Evolutionary conservation across 2,888 invertebrate species (phyloP), one percentile per base, ranked within the genome.

Genomic region (Synanthedon andrenaeformis): DNA sequence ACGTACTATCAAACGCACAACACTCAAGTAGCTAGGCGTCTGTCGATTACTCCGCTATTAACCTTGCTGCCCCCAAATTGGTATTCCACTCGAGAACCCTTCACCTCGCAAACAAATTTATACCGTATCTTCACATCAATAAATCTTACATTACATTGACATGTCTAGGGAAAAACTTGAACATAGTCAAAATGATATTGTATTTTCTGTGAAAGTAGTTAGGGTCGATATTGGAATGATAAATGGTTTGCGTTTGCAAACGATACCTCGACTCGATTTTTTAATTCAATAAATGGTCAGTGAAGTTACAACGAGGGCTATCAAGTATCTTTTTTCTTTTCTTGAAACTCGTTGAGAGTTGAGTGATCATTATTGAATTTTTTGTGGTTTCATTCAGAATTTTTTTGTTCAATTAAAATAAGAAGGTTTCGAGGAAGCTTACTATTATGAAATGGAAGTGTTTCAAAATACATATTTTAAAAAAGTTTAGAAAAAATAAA

Each of bases 31-130:
- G 62, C 69, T 35, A 57, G 61, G 69, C 69, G 67, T 65, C 70
- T 68, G 76, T 73, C 81, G 79, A 80, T 82, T 77, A 82, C 76
- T 75, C 67, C 74, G 74, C 80, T 82, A 82, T 83, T 82, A 79
- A 77, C 75, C 74, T 74, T 70, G 67, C 74, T 74, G 69, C 67
- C 71, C 70, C 69, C 35, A 65, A 68, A 69, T 67, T 65, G 66
- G 65, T 69, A 63, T 61, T 66, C 67, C 59, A 56, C 57, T 61
- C 59, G 59, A 69, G 64, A 58, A 61, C 66, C 59, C 70, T 71
- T 62, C 61, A 66, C 60, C 53, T 59, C 60, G 64, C 61, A 63
- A 57, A 62, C 63, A 53, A 54, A 49, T 23, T 49, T 49, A 11
- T 45, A 45, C 14, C 17, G 8, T 23, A 49, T 17, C 17, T 1